A percentile compares a stretch with the other conserved stretches of the same genome.
These are phyloP conservation scores for Drosophila tristis DNA, from an alignment of 1,140 invertebrate genomes.

Conservation along the genomic window DNA sequence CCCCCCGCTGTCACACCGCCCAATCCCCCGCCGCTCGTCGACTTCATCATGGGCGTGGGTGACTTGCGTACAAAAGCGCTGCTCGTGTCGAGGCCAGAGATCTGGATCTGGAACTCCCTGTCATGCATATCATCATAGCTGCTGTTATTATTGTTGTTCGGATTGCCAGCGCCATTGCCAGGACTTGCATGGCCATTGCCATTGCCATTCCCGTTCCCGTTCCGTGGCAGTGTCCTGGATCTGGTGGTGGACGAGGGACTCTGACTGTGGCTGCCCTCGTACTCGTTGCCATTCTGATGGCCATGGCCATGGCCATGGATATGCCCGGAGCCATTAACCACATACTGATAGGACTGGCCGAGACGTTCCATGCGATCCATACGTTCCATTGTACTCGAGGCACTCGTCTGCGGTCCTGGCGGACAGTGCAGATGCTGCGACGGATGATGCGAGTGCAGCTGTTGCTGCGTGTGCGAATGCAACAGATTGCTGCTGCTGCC, in stretches of 20 bases:
- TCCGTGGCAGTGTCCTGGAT: conserved; percentile 74
- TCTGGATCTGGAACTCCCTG: conserved; percentile 80
- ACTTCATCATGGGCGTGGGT: conserved; percentile 85
- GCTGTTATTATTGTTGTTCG: conserved; percentile 83
- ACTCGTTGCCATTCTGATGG: conserved; percentile 60
- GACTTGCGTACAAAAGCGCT: conserved; percentile 86
- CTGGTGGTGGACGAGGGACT: conserved; percentile 49
- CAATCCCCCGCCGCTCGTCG: conserved; percentile 9
- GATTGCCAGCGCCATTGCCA: conserved; percentile 55
- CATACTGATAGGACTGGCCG: conserved; percentile 52
- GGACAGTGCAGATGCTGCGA: conserved; percentile 57
- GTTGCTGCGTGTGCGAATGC: conserved; percentile 38
- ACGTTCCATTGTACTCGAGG: conserved; percentile 81
- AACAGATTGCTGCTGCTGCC: conserved; percentile 76
- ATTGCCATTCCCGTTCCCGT: conserved; percentile 84
- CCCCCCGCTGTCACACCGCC: conserved; percentile 7
- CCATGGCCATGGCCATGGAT: too few species aligned
- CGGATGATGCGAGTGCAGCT: conserved; percentile 29
- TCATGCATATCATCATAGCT: conserved; percentile 75
- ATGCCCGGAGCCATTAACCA: conserved; percentile 7
- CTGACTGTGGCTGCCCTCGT: conserved; percentile 43
- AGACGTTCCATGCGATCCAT: conserved; percentile 57
- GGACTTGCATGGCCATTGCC: neutral
- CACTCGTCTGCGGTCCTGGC: conserved; percentile 76
- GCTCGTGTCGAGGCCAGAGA: conserved; percentile 85